phyloP scores from a whole-genome alignment of 2,888 invertebrate genomes.

The Drosophila merina region DNA sequence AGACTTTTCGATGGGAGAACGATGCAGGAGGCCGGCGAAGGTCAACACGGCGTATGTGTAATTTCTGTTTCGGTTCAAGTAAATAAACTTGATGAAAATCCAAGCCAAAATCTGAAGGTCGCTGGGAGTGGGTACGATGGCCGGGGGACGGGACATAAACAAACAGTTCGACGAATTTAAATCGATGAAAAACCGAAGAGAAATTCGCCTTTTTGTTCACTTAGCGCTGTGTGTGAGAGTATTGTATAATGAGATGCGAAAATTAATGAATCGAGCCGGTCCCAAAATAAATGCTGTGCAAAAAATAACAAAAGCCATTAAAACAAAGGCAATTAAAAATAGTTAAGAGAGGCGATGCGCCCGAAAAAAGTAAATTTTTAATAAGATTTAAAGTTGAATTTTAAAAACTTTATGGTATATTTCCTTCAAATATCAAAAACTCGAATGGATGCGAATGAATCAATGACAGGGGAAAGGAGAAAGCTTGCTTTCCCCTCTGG shows the following conservation, averaged over 20 bases:
- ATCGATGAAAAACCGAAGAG: constrained; percentile 50
- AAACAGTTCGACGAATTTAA: constrained; percentile 41
- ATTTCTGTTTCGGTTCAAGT: constrained; percentile 61
- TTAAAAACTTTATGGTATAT: too few relatives aligned
- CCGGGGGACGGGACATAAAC: constrained; percentile 15
- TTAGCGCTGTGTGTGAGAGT: constrained; percentile 1
- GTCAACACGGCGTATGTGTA: constrained; percentile 56
- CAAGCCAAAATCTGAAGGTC: constrained; percentile 59
- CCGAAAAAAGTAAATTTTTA: not conserved
- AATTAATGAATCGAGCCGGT: constrained; percentile 43
- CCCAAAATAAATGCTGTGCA: constrained; percentile 42
- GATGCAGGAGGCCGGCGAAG: constrained; percentile 13
- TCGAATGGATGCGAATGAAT: too few relatives aligned
- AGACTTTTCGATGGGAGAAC: not conserved
- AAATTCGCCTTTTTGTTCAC: constrained; percentile 26
- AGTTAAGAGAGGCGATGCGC: constrained; percentile 27
- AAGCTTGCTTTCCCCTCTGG: too few relatives aligned
- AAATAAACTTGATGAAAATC: constrained; percentile 68
- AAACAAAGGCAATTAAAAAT: constrained; percentile 46
- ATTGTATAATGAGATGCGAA: constrained; percentile 63
- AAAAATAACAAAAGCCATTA: constrained; percentile 22
- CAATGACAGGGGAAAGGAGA: too few relatives aligned
- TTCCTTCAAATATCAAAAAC: too few relatives aligned
- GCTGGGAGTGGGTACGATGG: not conserved
- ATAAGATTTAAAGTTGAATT: not conserved